Percentiles rank a stretch among this genome's conserved stretches.
Evolutionary conservation across 2,888 invertebrate species (phyloP).

Genomic region (Mesopsocus fuscifrons): DNA sequence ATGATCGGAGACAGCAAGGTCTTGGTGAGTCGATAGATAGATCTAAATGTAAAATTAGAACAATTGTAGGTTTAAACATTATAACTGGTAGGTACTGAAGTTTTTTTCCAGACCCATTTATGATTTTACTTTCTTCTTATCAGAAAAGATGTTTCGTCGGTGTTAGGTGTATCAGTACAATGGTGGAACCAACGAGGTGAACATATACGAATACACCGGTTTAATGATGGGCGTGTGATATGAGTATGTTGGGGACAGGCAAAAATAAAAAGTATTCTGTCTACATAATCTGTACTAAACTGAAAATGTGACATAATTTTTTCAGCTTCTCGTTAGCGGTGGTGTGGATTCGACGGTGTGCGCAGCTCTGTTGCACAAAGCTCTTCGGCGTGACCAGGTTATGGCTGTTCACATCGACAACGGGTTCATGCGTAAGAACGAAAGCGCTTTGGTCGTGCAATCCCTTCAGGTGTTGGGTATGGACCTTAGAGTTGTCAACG

Average conservation of each 20-base stretch:
- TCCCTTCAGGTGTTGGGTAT: slow-evolving; percentile 68
- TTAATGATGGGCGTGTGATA: too few species aligned
- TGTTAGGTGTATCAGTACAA: too few species aligned
- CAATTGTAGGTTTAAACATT: slow-evolving; percentile 7
- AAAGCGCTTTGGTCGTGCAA: slow-evolving; percentile 73
- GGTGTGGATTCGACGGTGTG: slow-evolving; percentile 99
- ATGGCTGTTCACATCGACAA: slow-evolving; percentile 97
- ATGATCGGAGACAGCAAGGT: slow-evolving; percentile 85
- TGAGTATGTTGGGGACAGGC: too few species aligned
- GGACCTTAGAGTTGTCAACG: slow-evolving; percentile 55
- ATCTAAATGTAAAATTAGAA: slow-evolving; percentile 2
- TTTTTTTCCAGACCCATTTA: too few species aligned
- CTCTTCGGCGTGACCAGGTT: slow-evolving; percentile 74
- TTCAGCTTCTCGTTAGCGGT: slow-evolving; percentile 79
- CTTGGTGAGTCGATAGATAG: slow-evolving; percentile 50
- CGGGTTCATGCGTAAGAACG: slow-evolving; percentile 95
- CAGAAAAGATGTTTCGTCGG: too few species aligned
- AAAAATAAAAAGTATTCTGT: too few species aligned
- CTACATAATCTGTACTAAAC: too few species aligned
- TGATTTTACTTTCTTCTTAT: background rate
- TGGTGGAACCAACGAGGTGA: too few species aligned
- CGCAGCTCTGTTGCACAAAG: slow-evolving; percentile 82
- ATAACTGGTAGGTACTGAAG: slow-evolving; percentile 10
- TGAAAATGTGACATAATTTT: slow-evolving; percentile 15
- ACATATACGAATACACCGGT: too few species aligned